Percentiles rank a stretch among this genome's conserved stretches.
These are phyloP conservation scores for Neolamprologus tretocephalus DNA, from an alignment of 2,113 vertebrate genomes.

Conservation along the genomic window DNA sequence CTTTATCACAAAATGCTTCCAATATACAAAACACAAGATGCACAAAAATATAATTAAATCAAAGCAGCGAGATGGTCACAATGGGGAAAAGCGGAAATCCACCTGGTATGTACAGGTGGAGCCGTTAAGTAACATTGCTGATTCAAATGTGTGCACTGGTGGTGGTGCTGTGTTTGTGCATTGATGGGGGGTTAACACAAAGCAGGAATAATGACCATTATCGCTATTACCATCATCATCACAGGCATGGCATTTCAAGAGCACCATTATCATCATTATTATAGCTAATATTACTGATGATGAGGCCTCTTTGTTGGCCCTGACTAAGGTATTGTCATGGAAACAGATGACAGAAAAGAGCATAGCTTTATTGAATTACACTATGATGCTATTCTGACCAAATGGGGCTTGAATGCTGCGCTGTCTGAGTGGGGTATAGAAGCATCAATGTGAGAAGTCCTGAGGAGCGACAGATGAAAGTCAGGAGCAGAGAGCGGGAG, in stretches of 20 bases:
- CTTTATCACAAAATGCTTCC: background rate
- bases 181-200: slow-evolving; percentile 25
- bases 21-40: background rate
- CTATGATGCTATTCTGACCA: slow-evolving; percentile 58
- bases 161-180: background rate
- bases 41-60: background rate
- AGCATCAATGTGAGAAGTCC: slow-evolving; percentile 22
- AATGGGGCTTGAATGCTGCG: slow-evolving; percentile 58
- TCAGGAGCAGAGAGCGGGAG: background rate
- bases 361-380: slow-evolving; percentile 59
- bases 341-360: slow-evolving; percentile 64
- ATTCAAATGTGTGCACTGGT: background rate
- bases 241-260: slow-evolving; percentile 57
- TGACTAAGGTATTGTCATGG: slow-evolving; percentile 62
- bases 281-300: slow-evolving; percentile 68
- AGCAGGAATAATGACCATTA: slow-evolving; percentile 44
- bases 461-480: background rate
- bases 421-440: background rate
- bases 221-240: slow-evolving; percentile 54
- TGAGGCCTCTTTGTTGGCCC: slow-evolving; percentile 56
- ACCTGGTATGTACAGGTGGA: background rate
- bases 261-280: slow-evolving; percentile 67
- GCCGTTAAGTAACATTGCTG: slow-evolving; percentile 13
- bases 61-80: background rate
- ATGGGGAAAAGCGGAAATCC: background rate